Conservation (phyloP, 2,888 invertebrate genomes). For the Xestia ashworthii region DNA sequence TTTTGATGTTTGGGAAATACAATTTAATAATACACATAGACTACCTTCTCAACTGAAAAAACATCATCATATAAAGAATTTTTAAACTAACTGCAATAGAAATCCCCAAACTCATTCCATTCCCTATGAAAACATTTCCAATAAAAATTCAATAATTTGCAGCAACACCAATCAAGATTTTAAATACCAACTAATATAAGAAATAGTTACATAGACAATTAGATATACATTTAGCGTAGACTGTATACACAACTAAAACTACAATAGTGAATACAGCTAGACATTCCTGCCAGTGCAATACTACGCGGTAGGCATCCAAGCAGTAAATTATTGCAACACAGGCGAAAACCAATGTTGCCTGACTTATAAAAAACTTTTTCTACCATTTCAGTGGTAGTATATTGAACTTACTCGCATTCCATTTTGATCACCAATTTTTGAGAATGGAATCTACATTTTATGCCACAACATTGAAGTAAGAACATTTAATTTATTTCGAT, state of each 20-base stretch:
- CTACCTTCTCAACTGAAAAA: background rate
- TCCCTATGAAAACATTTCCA: constrained; percentile 22
- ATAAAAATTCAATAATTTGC: constrained; percentile 29
- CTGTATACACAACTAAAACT: constrained; percentile 40
- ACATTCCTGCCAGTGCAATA: constrained; percentile 70
- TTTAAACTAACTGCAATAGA: background rate
- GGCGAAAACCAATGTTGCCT: background rate
- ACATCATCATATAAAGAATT: background rate
- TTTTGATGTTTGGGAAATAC: background rate
- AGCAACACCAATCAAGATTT: constrained; percentile 54
- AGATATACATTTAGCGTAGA: constrained; percentile 47
- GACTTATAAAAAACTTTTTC: background rate
- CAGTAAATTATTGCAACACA: constrained; percentile 24
- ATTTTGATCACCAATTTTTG: background rate
- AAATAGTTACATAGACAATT: constrained; percentile 54
- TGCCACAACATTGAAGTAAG: background rate
- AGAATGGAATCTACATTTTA: background rate
- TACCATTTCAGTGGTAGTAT: background rate
- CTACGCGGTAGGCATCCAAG: constrained; percentile 22
- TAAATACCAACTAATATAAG: constrained; percentile 52
- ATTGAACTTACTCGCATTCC: no score
- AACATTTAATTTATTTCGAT: background rate
- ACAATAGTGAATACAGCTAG: constrained; percentile 51
- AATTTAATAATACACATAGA: background rate
- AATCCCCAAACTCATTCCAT: constrained; percentile 10